Base-by-base conservation (phyloP, 2,797 vertebrate species). In the Valencia hispanica region DNA sequence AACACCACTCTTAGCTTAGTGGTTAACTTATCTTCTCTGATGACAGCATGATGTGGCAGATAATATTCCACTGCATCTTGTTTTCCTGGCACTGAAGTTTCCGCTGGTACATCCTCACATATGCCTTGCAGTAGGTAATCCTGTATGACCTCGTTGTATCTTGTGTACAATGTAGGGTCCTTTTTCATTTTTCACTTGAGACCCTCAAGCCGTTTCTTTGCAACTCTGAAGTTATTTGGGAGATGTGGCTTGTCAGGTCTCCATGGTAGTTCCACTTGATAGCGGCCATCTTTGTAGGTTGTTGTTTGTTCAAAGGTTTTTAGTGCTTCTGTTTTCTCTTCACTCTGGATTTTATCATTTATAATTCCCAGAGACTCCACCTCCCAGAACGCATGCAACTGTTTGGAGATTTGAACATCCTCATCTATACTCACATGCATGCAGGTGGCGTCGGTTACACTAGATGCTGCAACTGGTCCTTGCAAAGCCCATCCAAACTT, bases 1-100 rank as follows among this genome's bases (percentile, higher is more conserved):
- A 85, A 82, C 0, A 82, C 81, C 1, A 87, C 71, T 70, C 73
- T 50, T 12, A 79, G n/a, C 30, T 75, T 84, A 0, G 72, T 75
- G 1, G 77, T 80, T 1, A 4, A 27, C 5, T 84, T 76, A 0
- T 85, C 81, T 4, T 84, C 73, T 51, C 39, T 2, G 0, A 82
- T 0, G 14, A 80, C 79, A 34, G 72, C 77, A n/a, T 77, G 69
- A 25, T 80, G 75, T 25, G 79, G 73, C 34, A 81, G 22, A 45
- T 83, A 50, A 11, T 79, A 83, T 20, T n/a, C 83, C 1, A 48
- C 71, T 27, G 36, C 12, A 10, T 45, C 12, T 45, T 45, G 8
- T 1, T 68, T 17, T 4, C 61, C 55, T 70, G 36, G 32, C 9
- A 7, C 9, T n/a, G 10, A 3, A 0, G 0, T 32, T 12, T 48